Evolutionary conservation across 2,888 invertebrate species (phyloP).

Genomic region (Drosophila pseudotalamancana): DNA sequence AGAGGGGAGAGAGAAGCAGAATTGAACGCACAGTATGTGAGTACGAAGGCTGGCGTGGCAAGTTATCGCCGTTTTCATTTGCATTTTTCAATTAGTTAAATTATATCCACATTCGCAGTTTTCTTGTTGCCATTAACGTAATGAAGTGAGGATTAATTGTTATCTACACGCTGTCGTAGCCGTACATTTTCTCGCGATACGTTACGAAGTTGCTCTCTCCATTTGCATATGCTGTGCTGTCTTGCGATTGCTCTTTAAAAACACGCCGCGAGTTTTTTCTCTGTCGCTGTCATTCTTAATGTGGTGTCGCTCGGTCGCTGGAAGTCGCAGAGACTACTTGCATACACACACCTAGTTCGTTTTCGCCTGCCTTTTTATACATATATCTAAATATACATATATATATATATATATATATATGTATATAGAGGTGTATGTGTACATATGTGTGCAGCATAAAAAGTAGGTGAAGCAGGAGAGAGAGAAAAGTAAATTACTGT

Average conservation of each 20-base stretch:
- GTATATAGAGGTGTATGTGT: slow-evolving; percentile 14
- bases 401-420: slow-evolving; percentile 24
- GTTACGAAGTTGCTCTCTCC: slow-evolving; percentile 39
- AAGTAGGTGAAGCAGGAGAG: slow-evolving; percentile 62
- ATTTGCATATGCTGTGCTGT: slow-evolving; percentile 38
- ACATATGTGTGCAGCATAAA: slow-evolving; percentile 60
- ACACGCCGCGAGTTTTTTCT: slow-evolving; percentile 44
- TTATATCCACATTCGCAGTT: no score
- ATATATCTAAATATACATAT: slow-evolving; percentile 16
- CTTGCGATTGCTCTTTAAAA: slow-evolving; percentile 44
- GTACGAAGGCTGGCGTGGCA: no score
- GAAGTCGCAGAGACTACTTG: slow-evolving; percentile 47
- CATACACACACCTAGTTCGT: slow-evolving; percentile 8
- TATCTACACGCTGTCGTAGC: no score
- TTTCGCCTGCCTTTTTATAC: slow-evolving; percentile 27
- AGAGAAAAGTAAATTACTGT: slow-evolving; percentile 63
- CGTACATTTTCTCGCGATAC: no score
- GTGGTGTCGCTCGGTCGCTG: slow-evolving; percentile 54
- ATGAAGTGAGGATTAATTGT: no score
- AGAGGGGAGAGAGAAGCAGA: no score
- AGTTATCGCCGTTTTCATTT: no score
- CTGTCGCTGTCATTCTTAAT: slow-evolving; percentile 48
- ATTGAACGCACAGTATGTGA: no score
- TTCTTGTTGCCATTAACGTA: no score
- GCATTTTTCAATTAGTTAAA: no score